These are phyloP conservation scores for Tiliacea citrago DNA, from an alignment of 2,888 invertebrate species.

Conservation along the genomic window DNA sequence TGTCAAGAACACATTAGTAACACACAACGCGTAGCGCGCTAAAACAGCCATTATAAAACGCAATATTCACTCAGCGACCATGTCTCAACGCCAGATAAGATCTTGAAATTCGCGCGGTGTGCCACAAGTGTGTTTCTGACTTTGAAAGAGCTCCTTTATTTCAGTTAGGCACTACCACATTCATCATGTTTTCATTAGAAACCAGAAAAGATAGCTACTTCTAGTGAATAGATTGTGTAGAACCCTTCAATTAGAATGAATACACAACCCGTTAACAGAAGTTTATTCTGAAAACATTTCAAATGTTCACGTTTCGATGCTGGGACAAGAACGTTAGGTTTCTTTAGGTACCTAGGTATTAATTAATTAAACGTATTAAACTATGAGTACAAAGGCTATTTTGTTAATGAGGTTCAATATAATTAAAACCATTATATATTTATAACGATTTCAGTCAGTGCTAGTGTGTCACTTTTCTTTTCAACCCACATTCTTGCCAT, in stretches of 20 bases:
- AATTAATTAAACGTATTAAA: background rate
- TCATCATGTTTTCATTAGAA: slow-evolving; percentile 12
- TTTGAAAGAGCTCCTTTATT: slow-evolving; percentile 20
- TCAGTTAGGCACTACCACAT: slow-evolving; percentile 10
- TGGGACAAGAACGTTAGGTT: background rate
- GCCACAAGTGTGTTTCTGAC: slow-evolving; percentile 40
- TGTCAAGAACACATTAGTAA: slow-evolving; percentile 33
- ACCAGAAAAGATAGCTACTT: background rate
- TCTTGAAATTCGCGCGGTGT: slow-evolving; percentile 11
- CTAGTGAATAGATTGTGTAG: slow-evolving; percentile 23
- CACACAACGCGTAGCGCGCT: slow-evolving; percentile 1
- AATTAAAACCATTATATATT: background rate
- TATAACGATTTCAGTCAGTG: background rate
- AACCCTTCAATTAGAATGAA: slow-evolving; percentile 32
- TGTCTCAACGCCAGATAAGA: slow-evolving; percentile 19
- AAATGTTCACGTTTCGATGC: background rate
- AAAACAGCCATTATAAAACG: slow-evolving; percentile 18
- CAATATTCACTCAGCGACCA: slow-evolving; percentile 22
- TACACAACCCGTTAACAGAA: slow-evolving; percentile 5
- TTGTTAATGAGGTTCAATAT: background rate
- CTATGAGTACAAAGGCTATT: background rate
- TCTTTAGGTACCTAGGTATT: background rate
- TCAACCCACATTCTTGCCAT: background rate
- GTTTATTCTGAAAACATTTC: slow-evolving; percentile 23
- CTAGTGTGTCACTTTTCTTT: background rate